Evolutionary conservation across 2,113 vertebrate genomes (phyloP), one percentile per base, ranked within the genome.

Genomic region (Oncorhynchus gorbuscha): DNA sequence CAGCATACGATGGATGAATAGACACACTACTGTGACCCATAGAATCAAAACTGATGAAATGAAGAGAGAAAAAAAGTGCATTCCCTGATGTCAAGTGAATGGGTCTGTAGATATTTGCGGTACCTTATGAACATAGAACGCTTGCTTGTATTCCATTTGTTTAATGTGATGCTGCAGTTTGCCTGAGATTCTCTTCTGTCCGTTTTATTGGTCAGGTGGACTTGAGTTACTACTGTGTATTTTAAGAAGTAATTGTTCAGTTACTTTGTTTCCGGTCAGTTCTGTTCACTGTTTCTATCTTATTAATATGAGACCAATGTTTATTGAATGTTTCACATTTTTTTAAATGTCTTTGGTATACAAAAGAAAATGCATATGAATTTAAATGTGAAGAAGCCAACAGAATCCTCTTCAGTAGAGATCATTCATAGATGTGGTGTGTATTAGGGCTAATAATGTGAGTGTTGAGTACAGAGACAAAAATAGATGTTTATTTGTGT

Each of bases 141-240:
- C 59, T 26, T 69, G 20, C 75, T 77, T 49, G 75, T 81, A 68
- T 78, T 72, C 51, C 79, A 78, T 12, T 79, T 45, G 8, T 45
- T 88, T 83, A 72, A 76, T 72, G 76, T 88, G 86, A 74, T 78
- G 85, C 79, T 88, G 83, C 85, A 83, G 84, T 82, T 79, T 70
- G 4, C 71, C 58, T 22, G 61, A 77, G 24, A 67, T 67, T 3
- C 83, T 48, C 81, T 89, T 90, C 83, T 87, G 83, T 84, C 81
- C 84, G 84, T 92, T 92, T 91, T 92, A 91, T 82, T 89, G 84
- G 83, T 91, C 81, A 84, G 89, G 85, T 80, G 79, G 91, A 89
- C 90, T 89, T 88, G 83, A 85, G 28, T 69, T 71, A 71, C 76
- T 79, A 26, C 74, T 77, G 5, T 77, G 69, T 82, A 35, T 69